Base-by-base conservation (phyloP, 2,888 invertebrate genomes). In the Gastrophysa polygoni region DNA sequence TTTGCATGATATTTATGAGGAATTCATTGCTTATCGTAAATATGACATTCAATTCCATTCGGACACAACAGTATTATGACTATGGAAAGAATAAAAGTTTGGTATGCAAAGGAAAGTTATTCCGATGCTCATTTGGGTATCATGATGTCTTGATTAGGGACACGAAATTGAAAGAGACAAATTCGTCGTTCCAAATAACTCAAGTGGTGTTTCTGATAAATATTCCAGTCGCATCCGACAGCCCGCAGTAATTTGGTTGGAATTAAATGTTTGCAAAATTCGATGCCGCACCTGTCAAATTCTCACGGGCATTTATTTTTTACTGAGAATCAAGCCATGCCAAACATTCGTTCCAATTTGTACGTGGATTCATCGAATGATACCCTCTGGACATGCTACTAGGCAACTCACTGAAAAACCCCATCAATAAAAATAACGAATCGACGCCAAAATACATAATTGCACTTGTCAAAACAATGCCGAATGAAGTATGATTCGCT, bases 401-500 rank as follows among this genome's bases (percentile, higher is more conserved):
- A 21, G 7, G 49, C 14, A 20, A 10, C 10, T 49, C 29, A 10
- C 49, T 16, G 21, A 5, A 14, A 29, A 49, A 49, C 7, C 29
- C 49, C 49, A 21, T 49, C 7, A 49, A 49, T 24, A 20, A 49
- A 49, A 49, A 28, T 14, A 38, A 3, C 14, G n/a, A 38, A n/a
- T 49, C 16, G 49, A 49, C 21, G 29, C 17, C 7, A 16, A 18
- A 21, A 29, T 28, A 21, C 49, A 49, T 49, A 49, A 49, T 20
- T 49, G 49, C 28, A 7, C 49, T 49, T 49, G 49, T 49, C 49
- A 49, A 49, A 49, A 49, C 49, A 49, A 49, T 49, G 21, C 1
- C 16, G 16, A 14, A 24, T 24, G 14, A 17, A 49, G 49, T 49
- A 29, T 49, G 18, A 21, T 18, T 52, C 34, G n/a, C 7, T 34